Evolutionary conservation across 2,888 invertebrate genomes (phyloP).

Genomic region (Tachina grossa): DNA sequence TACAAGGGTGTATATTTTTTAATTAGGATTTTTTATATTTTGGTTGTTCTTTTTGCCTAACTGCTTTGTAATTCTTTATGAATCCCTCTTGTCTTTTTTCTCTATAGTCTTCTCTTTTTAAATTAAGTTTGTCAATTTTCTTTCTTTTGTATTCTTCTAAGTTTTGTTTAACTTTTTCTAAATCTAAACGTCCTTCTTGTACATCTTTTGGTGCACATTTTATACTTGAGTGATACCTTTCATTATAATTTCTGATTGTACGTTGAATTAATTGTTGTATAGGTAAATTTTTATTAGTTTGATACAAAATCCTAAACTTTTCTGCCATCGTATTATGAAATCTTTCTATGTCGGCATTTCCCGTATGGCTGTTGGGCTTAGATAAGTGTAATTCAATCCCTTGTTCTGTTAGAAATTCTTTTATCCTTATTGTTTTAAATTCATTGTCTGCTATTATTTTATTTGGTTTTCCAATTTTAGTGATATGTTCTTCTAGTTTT

Average conservation of each 20-base stretch:
- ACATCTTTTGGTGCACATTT: constrained; percentile 64
- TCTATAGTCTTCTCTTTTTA: background rate
- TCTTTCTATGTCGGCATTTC: constrained; percentile 69
- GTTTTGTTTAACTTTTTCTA: constrained; percentile 13
- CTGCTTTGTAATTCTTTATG: constrained; percentile 21
- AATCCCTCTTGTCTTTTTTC: background rate
- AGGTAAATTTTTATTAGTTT: no score
- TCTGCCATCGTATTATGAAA: constrained; percentile 63
- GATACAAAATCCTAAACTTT: constrained; percentile 64
- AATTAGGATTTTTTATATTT: constrained; percentile 50
- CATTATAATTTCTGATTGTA: constrained; percentile 68
- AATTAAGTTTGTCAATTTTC: background rate
- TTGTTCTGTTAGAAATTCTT: no score
- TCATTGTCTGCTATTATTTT: constrained; percentile 69
- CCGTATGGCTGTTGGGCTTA: constrained; percentile 70
- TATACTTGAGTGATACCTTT: constrained; percentile 66
- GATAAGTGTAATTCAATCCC: constrained; percentile 63
- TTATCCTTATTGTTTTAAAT: constrained; percentile 60
- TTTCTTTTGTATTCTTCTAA: no score
- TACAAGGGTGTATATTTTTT: background rate
- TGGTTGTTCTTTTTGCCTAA: constrained; percentile 61
- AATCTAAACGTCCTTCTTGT: background rate
- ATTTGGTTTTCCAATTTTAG: constrained; percentile 63
- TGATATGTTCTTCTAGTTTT: constrained; percentile 46
- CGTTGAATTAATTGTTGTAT: constrained; percentile 51